A percentile compares a stretch with the other conserved stretches of the same genome.
Evolutionary conservation across 2,113 vertebrate species (phyloP).

Genomic region (Peromyscus leucopus): DNA sequence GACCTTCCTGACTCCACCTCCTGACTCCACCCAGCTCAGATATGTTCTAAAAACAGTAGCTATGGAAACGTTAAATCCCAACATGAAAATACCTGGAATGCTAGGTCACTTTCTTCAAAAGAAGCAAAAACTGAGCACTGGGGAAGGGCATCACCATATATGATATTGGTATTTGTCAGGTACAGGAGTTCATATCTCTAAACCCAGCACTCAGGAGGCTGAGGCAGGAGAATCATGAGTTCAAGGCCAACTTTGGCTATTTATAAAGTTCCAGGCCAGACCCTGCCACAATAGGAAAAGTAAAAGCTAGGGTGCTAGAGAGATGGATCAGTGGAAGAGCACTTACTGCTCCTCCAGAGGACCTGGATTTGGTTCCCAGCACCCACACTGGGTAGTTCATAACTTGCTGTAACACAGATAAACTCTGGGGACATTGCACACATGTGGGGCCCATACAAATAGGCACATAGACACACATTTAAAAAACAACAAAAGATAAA

Average conservation of each 20-base stretch:
- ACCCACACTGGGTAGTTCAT: background rate
- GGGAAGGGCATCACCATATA: background rate
- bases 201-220: background rate
- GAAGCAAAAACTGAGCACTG: background rate
- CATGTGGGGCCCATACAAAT: background rate
- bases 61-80: background rate
- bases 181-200: fast-evolving
- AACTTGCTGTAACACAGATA: background rate
- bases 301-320: background rate
- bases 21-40: background rate
- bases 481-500: background rate
- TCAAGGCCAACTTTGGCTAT: background rate
- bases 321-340: background rate
- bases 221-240: background rate
- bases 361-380: background rate
- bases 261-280: background rate
- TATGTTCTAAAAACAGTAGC: background rate
- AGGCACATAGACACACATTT: background rate
- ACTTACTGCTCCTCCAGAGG: background rate
- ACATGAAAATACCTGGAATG: background rate
- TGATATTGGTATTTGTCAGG: background rate
- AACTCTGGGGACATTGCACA: background rate
- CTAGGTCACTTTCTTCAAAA: background rate
- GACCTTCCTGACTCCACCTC: background rate
- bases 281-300: background rate